Base-by-base conservation (phyloP, 2,888 invertebrate genomes). In the Toxonevra muliebris region DNA sequence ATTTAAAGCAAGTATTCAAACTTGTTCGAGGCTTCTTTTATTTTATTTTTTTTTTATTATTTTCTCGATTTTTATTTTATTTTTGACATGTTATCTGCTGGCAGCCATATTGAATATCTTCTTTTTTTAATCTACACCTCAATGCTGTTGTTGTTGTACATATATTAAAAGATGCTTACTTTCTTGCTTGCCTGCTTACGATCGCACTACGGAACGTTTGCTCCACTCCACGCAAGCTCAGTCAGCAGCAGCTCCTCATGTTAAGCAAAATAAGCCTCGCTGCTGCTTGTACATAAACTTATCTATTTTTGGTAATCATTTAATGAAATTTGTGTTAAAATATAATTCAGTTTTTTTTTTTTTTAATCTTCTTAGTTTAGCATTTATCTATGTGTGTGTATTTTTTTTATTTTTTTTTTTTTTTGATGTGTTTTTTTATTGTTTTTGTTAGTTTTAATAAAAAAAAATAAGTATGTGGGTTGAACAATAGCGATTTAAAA, bases 71-170 rank as follows among this genome's bases (percentile, higher is more conserved):
- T 61, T 64, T 57, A 48, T 61, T 65, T 69, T 69, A 72, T 71
- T 70, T 74, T 74, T 73, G 75, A 74, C 78, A 73, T 77, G 72
- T 73, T 30, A 71, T 69, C 20, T 50, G 60, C 65, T 73, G 73
- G 79, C 80, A 73, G 80, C 80, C 80, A 80, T 80, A 76, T 81
- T 80, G 79, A 76, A 80, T 81, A 80, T 75, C 78, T 77, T 77
- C 79, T 75, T 77, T 75, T 79, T 78, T 72, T 15, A 15, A 12
- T 17, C 17, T 57, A 55, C 12, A n/a, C 50, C 13, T 8, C 19
- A 45, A 19, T 11, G 11, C 5, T 41, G 15, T 15, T 12, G 53
- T 17, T 53, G 42, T 53, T 11, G 53, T 19, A 30, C 19, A 45
- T 13, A 15, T 40, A 30, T 50, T 50, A n/a, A 11, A 50, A 61